phyloP scores from a whole-genome alignment of 2,113 vertebrate genomes.

The Labrus mixtus region DNA sequence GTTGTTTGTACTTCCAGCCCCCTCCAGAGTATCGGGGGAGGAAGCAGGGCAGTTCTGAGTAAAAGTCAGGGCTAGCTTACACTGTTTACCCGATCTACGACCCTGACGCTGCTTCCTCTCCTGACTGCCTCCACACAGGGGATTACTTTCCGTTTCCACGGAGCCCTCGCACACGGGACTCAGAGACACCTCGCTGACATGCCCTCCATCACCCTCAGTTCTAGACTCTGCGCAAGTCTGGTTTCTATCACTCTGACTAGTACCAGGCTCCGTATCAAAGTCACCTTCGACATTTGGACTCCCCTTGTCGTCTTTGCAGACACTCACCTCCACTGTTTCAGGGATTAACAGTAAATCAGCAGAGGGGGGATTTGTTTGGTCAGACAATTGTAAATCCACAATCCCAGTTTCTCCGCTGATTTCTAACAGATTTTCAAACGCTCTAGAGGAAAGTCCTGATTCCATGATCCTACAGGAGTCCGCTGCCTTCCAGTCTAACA shows the following conservation, averaged over 20 bases:
- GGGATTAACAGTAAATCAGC: slow-evolving; percentile 2
- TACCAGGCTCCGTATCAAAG: slow-evolving; percentile 40
- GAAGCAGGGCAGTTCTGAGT: slow-evolving; percentile 75
- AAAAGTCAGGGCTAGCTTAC: slow-evolving; percentile 89
- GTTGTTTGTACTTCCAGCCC: slow-evolving; percentile 10
- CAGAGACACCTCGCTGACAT: slow-evolving; percentile 17
- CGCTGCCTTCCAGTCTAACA: slow-evolving; percentile 81
- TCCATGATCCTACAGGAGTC: slow-evolving; percentile 67
- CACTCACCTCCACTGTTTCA: background rate
- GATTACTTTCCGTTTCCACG: slow-evolving; percentile 46
- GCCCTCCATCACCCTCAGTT: slow-evolving; percentile 19
- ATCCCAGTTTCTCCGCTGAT: background rate
- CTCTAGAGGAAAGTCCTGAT: background rate
- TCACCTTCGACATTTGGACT: slow-evolving; percentile 36
- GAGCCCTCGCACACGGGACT: slow-evolving; percentile 44
- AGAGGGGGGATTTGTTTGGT: background rate
- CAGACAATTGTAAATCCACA: background rate
- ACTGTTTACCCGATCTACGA: slow-evolving; percentile 82
- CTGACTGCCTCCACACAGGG: slow-evolving; percentile 48
- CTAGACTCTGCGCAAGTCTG: background rate
- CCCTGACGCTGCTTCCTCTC: slow-evolving; percentile 77
- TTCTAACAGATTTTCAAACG: background rate
- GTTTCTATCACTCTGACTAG: slow-evolving; percentile 1
- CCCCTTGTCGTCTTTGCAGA: background rate
- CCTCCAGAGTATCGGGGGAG: slow-evolving; percentile 18